These are phyloP conservation scores for Ailuropoda melanoleuca DNA, from an alignment of 2,113 vertebrate genomes.

Conservation along the genomic window DNA sequence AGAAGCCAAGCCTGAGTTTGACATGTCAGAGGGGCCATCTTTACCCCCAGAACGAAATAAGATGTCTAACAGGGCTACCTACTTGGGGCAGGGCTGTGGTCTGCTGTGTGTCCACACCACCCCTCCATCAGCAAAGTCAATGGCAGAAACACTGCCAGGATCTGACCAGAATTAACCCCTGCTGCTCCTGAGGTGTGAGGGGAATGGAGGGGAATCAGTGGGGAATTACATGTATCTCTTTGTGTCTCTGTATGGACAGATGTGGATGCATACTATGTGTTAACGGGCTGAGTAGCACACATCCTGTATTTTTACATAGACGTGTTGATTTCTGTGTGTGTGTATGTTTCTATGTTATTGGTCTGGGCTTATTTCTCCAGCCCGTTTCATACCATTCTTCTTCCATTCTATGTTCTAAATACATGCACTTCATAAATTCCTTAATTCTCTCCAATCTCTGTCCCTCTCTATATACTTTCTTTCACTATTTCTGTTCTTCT, in stretches of 20 bases:
- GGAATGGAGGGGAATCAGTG: fast-evolving
- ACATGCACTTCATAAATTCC: background rate
- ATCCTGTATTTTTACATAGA: background rate
- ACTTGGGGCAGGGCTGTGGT: fast-evolving
- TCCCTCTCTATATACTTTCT: background rate
- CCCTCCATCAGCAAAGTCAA: fast-evolving
- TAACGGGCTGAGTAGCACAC: background rate
- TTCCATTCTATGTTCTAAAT: background rate
- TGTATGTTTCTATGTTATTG: background rate
- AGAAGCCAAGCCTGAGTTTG: background rate
- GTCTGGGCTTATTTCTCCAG: background rate
- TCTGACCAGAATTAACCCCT: background rate
- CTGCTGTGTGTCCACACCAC: too few relatives aligned
- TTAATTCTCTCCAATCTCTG: background rate
- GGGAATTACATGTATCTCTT: too few relatives aligned
- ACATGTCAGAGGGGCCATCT: background rate
- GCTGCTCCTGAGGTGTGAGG: background rate
- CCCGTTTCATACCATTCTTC: background rate
- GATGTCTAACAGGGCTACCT: background rate
- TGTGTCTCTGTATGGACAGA: background rate
- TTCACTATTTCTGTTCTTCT: background rate
- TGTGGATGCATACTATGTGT: background rate
- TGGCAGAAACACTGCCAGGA: background rate
- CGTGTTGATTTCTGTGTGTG: too few relatives aligned
- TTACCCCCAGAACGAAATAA: background rate